These are phyloP conservation scores for Sesia apiformis DNA, from an alignment of 2,888 invertebrate species.

Conservation along the genomic window DNA sequence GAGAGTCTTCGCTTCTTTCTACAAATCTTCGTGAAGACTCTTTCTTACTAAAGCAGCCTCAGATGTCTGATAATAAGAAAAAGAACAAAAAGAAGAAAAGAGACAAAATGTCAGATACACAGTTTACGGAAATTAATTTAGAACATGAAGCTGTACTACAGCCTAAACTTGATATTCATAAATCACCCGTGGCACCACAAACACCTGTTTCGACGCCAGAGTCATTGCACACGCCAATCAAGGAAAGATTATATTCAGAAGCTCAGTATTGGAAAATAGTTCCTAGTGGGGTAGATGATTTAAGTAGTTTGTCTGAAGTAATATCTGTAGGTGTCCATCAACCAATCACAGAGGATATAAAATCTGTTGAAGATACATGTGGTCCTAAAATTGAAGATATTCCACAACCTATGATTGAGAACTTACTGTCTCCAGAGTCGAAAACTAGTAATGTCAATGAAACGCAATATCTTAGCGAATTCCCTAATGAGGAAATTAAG, in stretches of 20 bases:
- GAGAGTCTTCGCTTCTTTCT: no score
- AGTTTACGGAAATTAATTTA: neutral
- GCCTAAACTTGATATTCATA: neutral
- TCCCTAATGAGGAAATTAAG: constrained; percentile 21
- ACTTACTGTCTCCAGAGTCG: neutral
- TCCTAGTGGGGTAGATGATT: constrained; percentile 31
- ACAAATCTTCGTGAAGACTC: no score
- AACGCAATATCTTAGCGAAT: constrained; percentile 8
- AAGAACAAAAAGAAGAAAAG: constrained; percentile 52
- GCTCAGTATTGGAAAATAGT: constrained; percentile 63
- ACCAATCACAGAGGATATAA: neutral
- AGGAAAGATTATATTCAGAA: constrained; percentile 58
- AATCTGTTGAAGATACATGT: constrained; percentile 2
- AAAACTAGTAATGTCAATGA: constrained; percentile 1
- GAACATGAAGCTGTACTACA: neutral
- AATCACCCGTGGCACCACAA: constrained; percentile 7
- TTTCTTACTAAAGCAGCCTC: neutral
- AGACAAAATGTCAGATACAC: constrained; percentile 25
- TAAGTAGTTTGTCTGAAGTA: constrained; percentile 32
- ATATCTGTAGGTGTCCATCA: constrained; percentile 33
- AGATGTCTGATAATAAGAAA: constrained; percentile 30
- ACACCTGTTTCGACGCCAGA: constrained; percentile 48
- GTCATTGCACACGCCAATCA: constrained; percentile 52
- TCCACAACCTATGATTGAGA: neutral
- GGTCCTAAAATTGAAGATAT: neutral